Evolutionary conservation across 2,113 vertebrate species (phyloP).

Genomic region (Petaurus breviceps): DNA sequence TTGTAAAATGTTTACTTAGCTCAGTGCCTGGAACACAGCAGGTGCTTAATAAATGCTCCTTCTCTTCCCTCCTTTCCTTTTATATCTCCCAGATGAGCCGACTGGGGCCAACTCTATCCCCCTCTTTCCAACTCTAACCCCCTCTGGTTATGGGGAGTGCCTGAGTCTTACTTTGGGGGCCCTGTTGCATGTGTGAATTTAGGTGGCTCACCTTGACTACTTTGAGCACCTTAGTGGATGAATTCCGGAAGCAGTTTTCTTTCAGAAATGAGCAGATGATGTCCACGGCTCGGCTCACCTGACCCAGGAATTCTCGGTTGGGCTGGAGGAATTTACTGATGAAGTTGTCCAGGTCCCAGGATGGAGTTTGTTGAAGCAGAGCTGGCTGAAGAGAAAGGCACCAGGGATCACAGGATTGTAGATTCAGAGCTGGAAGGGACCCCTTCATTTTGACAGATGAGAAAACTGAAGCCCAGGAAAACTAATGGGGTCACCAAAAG

Average conservation of each 20-base stretch:
- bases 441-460: neutral
- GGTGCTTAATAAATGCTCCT: neutral
- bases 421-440: neutral
- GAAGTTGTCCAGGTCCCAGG: slow-evolving; percentile 64
- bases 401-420: neutral
- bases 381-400: slow-evolving; percentile 43
- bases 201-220: slow-evolving; percentile 71
- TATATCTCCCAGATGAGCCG: neutral
- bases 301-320: neutral
- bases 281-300: slow-evolving; percentile 34
- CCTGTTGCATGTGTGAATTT: neutral
- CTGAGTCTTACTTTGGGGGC: neutral
- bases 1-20: neutral
- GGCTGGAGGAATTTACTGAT: slow-evolving; percentile 62
- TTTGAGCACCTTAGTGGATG: slow-evolving; percentile 58
- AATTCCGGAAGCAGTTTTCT: slow-evolving; percentile 62
- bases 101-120: neutral
- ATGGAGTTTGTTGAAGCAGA: slow-evolving; percentile 24
- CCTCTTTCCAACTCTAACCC: neutral
- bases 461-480: neutral
- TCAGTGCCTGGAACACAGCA: neutral
- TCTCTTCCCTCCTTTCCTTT: neutral
- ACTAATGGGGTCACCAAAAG: neutral
- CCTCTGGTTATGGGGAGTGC: neutral
- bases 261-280: slow-evolving; percentile 65